These are phyloP conservation scores for Chromoteleia sp. DNA, from an alignment of 2,888 invertebrate species.

Conservation along the genomic window DNA sequence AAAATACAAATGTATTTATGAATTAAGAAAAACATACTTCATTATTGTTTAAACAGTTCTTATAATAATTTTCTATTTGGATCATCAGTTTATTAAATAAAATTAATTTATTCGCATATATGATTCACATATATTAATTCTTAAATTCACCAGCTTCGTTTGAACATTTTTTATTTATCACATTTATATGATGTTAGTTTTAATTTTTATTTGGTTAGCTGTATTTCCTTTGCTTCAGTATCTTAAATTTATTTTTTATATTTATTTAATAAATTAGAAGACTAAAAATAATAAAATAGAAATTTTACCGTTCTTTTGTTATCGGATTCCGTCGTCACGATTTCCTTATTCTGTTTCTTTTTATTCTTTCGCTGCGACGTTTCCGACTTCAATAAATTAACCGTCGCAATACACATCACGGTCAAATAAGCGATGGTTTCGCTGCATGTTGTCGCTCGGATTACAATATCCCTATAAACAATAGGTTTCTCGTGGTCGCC, in stretches of 20 bases:
- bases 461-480: constrained; percentile 79
- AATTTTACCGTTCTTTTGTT: constrained; percentile 76
- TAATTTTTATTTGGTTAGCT: too few species aligned
- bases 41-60: too few species aligned
- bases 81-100: too few species aligned
- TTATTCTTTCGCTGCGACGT: constrained; percentile 79
- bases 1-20: constrained; percentile 54
- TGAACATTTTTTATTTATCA: too few species aligned
- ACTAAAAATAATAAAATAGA: not conserved
- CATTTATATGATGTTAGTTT: too few species aligned
- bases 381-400: constrained; percentile 75
- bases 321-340: constrained; percentile 72
- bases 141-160: too few species aligned
- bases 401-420: constrained; percentile 79
- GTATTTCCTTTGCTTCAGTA: too few species aligned
- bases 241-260: not conserved
- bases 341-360: constrained; percentile 79
- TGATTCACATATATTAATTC: too few species aligned
- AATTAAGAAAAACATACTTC: too few species aligned
- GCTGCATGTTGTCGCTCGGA: constrained; percentile 82
- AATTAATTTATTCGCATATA: too few species aligned
- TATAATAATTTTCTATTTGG: too few species aligned
- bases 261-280: not conserved
- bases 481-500: constrained; percentile 76
- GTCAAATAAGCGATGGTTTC: constrained; percentile 81